Base-by-base conservation (phyloP, 1,140 invertebrate species). In the Solenopsis fugax region DNA sequence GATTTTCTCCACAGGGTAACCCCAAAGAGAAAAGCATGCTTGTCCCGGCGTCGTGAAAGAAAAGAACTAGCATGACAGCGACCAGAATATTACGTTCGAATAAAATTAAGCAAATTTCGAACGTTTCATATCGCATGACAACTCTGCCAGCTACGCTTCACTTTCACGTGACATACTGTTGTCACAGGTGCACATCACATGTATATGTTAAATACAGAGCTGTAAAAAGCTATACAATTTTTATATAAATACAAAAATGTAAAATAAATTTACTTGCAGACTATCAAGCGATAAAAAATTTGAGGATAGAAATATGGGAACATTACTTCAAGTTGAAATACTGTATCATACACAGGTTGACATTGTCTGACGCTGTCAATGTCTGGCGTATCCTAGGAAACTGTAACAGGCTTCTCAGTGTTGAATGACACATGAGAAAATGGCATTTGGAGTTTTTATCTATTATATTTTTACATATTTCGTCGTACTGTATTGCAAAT, bases 1-100 rank as follows among this genome's bases (percentile, higher is more conserved):
- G 91, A 92, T 91, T 92, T 91, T 91, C 82, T 82, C 84, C 9
- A n/a, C 34, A 24, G 62, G 76, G 90, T 87, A 90, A 85, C 87
- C 72, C 60, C 71, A 73, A 64, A 52, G 7, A 85, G 56, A 58
- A 54, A 78, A 64, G 73, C 21, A 7, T 65, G 18, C 13, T 65
- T 64, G 62, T 52, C 29, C 73, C 34, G 21, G 48, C 37, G 86
- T 62, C 18, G 18, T 29, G 9, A 62, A 21, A 56, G 4, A 34
- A 64, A 52, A 56, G n/a, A 29, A 54, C 52, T 24, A 62, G 58
- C 16, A n/a, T 58, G 10, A 18, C 37, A 34, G 34, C 2, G 13
- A 29, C 54, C 13, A 48, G 64, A 73, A 82, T n/a, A 58, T 58
- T 18, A 24, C 24, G n/a, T 65, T 50, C 4, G 24, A 12, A n/a